Base-by-base conservation (phyloP, 2,113 vertebrate genomes). In the Anguilla japonica region DNA sequence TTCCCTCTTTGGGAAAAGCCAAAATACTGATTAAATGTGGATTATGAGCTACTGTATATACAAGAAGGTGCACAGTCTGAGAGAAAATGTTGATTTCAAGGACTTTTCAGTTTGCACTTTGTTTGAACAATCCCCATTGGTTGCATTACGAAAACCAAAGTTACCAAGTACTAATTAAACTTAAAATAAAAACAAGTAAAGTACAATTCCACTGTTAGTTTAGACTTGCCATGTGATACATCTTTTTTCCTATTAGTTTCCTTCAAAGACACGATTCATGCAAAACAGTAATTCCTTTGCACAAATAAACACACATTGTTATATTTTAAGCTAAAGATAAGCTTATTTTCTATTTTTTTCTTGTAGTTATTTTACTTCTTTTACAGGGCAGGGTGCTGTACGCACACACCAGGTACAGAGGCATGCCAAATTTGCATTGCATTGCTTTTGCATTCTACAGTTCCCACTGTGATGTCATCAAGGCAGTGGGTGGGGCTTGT, bases 371-470 rank as follows among this genome's bases (percentile, higher is more conserved):
- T 79, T 86, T 89, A 86, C 90, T 84, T 90, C 85, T 92, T 94
- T 92, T 92, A 89, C 91, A 94, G 92, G 95, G 95, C 95, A 96
- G 96, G 34, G 96, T 96, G 96, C 96, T 95, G 94, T 96, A 97
- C 93, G 93, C 94, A 96, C 95, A 95, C 94, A 96, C 91, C 16
- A 75, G 95, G 96, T 96, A 97, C 96, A 97, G 96, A 96, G 93
- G 93, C 97, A 97, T 97, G 97, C 97, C 96, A 92, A 93, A 94
- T 94, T 96, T 94, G 93, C 93, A 93, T 98, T 97, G 97, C 97
- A 97, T 96, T 95, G 94, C 92, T 95, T 95, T 97, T 98, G 97
- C 97, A 96, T 97, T 96, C 95, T 96, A 96, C 96, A 95, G 94
- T 94, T 97, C 95, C 95, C 96, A 94, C 96, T 95, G 89, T 94